Evolutionary conservation across 2,797 vertebrate genomes (phyloP).

Genomic region (Sylvia borin): DNA sequence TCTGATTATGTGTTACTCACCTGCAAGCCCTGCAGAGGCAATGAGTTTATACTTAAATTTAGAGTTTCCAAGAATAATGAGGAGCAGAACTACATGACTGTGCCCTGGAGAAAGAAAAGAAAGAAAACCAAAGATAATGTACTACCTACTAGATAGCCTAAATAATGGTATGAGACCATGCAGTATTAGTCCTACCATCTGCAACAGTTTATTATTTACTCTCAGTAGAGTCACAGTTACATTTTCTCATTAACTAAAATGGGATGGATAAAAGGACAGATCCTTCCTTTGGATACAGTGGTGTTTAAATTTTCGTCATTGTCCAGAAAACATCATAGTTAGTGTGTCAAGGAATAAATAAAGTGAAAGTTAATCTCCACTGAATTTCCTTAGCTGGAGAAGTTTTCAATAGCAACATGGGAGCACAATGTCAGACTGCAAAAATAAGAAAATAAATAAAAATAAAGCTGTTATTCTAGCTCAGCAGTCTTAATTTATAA

Average conservation of each 20-base stretch:
- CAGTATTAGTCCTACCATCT: background rate
- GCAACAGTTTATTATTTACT: slow-evolving; percentile 24
- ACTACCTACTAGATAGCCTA: slow-evolving; percentile 21
- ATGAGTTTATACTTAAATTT: slow-evolving; percentile 44
- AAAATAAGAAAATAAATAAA: slow-evolving; percentile 51
- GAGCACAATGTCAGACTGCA: background rate
- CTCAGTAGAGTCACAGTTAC: background rate
- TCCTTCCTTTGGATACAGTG: background rate
- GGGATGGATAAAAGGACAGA: background rate
- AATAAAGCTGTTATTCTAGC: slow-evolving; percentile 10
- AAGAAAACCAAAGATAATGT: slow-evolving; percentile 31
- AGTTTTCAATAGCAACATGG: slow-evolving; percentile 19
- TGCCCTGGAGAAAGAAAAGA: slow-evolving; percentile 57
- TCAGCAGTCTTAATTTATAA: background rate
- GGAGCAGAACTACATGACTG: background rate
- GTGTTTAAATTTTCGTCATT: background rate
- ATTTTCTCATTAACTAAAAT: slow-evolving; percentile 21
- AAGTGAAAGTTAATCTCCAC: slow-evolving; percentile 7
- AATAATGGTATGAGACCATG: slow-evolving; percentile 22
- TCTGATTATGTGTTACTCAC: slow-evolving; percentile 5
- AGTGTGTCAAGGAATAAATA: background rate
- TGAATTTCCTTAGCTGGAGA: slow-evolving; percentile 28
- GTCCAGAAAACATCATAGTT: background rate
- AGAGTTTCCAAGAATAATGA: slow-evolving; percentile 28
- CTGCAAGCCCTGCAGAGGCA: slow-evolving; percentile 48